These are phyloP conservation scores for Aricia artaxerxes DNA, from an alignment of 2,888 invertebrate species.

Conservation along the genomic window DNA sequence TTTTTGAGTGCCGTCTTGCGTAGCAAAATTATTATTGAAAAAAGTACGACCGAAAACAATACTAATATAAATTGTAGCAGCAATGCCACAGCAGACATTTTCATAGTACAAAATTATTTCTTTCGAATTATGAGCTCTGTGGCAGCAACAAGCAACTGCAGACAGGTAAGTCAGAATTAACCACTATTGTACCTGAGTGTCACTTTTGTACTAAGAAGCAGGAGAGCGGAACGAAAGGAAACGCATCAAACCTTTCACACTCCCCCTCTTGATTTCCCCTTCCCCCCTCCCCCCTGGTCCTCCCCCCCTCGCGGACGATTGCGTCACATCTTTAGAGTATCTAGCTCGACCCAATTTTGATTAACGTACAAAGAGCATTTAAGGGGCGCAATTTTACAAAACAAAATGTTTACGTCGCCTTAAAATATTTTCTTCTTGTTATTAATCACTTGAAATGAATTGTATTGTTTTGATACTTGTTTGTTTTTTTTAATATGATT, in stretches of 20 bases:
- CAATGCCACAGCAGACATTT: background rate
- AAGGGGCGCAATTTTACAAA: slow-evolving; percentile 7
- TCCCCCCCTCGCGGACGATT: background rate
- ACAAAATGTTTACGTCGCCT: background rate
- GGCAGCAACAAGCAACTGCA: background rate
- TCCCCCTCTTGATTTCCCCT: background rate
- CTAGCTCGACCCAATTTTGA: slow-evolving; percentile 27
- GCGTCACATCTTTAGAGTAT: slow-evolving; percentile 27
- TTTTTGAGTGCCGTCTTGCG: too few relatives aligned
- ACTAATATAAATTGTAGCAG: background rate
- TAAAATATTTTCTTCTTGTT: background rate
- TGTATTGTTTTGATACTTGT: background rate
- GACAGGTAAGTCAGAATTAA: background rate
- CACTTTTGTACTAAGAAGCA: slow-evolving; percentile 6
- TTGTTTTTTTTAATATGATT: too few relatives aligned
- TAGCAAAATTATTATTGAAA: background rate
- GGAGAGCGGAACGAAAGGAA: slow-evolving; percentile 21
- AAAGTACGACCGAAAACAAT: background rate
- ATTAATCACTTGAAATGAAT: background rate
- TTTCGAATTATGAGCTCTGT: background rate
- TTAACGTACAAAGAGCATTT: slow-evolving; percentile 27
- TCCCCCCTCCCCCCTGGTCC: background rate
- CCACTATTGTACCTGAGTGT: background rate
- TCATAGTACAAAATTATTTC: too few relatives aligned
- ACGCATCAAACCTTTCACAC: slow-evolving; percentile 18